Percentiles rank a stretch among this genome's conserved stretches.
These are phyloP conservation scores for Otus scops DNA, from an alignment of 2,797 vertebrate species.

Conservation along the genomic window DNA sequence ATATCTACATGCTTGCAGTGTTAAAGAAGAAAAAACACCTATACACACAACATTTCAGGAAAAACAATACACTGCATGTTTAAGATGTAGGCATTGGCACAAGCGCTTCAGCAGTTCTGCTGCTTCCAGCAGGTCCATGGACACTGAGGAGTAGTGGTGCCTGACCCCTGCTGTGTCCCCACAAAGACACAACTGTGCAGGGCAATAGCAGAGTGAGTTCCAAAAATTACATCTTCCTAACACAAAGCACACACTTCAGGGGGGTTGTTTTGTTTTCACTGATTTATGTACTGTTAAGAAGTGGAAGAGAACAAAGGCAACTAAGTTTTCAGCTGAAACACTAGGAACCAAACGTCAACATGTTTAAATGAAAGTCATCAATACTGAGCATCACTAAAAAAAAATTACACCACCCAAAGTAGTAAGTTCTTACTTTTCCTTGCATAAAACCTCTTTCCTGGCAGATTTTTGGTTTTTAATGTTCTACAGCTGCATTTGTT, in stretches of 20 bases:
- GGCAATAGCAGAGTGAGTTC: background rate
- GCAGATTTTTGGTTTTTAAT: background rate
- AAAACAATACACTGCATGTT: rapidly evolving
- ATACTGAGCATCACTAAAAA: background rate
- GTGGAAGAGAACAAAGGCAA: background rate
- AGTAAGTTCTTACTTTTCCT: background rate
- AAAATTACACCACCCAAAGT: background rate
- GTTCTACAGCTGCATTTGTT: background rate
- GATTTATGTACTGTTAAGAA: background rate
- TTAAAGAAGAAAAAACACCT: background rate
- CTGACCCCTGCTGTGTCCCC: background rate
- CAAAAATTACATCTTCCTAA: background rate
- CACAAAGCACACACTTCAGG: background rate
- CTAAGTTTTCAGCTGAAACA: background rate
- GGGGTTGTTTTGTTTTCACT: background rate
- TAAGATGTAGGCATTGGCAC: background rate
- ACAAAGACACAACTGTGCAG: rapidly evolving
- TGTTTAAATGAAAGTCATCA: background rate
- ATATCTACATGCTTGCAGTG: background rate
- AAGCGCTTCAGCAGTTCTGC: background rate
- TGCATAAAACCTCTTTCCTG: background rate
- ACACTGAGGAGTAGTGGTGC: background rate
- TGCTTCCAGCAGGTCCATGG: background rate
- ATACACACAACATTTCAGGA: background rate
- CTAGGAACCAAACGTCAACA: background rate